A percentile compares a stretch with the other conserved stretches of the same genome.
phyloP scores from a whole-genome alignment of 2,113 vertebrate species.

The Platichthys stellatus region DNA sequence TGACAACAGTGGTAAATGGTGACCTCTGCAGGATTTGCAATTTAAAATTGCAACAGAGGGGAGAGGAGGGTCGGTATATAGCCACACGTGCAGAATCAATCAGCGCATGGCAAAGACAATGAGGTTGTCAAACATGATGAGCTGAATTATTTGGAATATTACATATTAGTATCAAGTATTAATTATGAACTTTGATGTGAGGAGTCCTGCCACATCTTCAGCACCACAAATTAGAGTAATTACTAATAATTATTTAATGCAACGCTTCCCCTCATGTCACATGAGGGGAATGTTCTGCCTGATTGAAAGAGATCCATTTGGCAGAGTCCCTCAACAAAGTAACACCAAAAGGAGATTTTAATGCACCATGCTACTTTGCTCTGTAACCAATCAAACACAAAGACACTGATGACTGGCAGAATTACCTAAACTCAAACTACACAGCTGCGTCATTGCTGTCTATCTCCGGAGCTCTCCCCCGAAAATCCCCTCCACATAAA shows the following conservation, averaged over 20 bases:
- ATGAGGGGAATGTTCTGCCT: neutral
- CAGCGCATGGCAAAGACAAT: no score
- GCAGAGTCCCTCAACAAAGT: slow-evolving; percentile 3
- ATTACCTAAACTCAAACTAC: slow-evolving; percentile 28
- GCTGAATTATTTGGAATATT: no score
- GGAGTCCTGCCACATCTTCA: no score
- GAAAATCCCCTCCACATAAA: slow-evolving; percentile 16
- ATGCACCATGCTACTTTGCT: neutral
- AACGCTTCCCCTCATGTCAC: no score
- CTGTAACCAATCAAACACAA: slow-evolving; percentile 44
- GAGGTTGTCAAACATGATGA: no score
- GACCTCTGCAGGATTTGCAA: slow-evolving; percentile 69
- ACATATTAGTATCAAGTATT: no score
- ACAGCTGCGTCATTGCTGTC: slow-evolving; percentile 33
- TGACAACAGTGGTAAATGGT: slow-evolving; percentile 58
- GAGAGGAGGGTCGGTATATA: no score
- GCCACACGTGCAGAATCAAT: no score
- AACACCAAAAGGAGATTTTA: slow-evolving; percentile 4
- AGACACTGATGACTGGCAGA: slow-evolving; percentile 30
- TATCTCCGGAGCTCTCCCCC: slow-evolving; percentile 31
- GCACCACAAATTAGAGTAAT: no score
- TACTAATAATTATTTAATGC: no score
- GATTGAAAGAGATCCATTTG: slow-evolving; percentile 29
- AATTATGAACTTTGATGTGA: no score
- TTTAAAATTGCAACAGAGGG: neutral